A percentile compares a stretch with the other conserved stretches of the same genome.
phyloP scores from a whole-genome alignment of 2,888 invertebrate species.

The Pasiphila rectangulata region DNA sequence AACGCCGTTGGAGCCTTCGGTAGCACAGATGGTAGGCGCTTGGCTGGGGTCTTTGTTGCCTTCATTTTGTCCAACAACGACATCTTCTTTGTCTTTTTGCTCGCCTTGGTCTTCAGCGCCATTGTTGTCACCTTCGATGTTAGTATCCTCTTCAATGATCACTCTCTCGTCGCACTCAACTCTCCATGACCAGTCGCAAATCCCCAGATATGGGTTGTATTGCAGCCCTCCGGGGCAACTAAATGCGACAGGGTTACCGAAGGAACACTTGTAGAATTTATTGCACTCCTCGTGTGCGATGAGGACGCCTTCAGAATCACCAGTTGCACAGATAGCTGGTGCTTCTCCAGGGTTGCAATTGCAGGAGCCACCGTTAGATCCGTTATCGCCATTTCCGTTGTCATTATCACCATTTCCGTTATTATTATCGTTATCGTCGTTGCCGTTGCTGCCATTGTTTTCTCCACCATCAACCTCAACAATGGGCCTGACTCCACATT shows the following conservation, averaged over 20 bases:
- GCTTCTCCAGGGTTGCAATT: conserved; percentile 41
- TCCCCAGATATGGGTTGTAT: conserved; percentile 39
- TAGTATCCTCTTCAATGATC: conserved; percentile 17
- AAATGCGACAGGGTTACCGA: conserved; percentile 36
- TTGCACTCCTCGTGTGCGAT: conserved; percentile 47
- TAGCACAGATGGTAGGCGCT: conserved; percentile 32
- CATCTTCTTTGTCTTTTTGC: not conserved
- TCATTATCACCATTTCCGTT: too few species aligned
- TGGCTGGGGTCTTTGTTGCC: conserved; percentile 31
- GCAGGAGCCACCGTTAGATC: too few species aligned
- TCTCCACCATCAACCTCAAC: not conserved
- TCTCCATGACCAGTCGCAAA: conserved; percentile 48
- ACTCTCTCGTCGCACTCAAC: conserved; percentile 47
- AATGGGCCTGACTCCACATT: too few species aligned
- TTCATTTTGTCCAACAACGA: conserved; percentile 10
- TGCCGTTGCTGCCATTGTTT: too few species aligned
- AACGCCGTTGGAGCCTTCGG: conserved; percentile 35
- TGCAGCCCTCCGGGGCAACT: conserved; percentile 38
- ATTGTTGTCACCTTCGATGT: conserved; percentile 10
- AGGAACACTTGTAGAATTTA: conserved; percentile 44
- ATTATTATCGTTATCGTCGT: too few species aligned
- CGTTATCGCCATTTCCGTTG: too few species aligned
- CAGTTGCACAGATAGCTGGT: conserved; percentile 37
- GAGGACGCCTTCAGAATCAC: conserved; percentile 40
- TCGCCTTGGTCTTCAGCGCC: conserved; percentile 9